Conservation (phyloP, 1,140 invertebrate genomes). For the Helicoverpa armigera region DNA sequence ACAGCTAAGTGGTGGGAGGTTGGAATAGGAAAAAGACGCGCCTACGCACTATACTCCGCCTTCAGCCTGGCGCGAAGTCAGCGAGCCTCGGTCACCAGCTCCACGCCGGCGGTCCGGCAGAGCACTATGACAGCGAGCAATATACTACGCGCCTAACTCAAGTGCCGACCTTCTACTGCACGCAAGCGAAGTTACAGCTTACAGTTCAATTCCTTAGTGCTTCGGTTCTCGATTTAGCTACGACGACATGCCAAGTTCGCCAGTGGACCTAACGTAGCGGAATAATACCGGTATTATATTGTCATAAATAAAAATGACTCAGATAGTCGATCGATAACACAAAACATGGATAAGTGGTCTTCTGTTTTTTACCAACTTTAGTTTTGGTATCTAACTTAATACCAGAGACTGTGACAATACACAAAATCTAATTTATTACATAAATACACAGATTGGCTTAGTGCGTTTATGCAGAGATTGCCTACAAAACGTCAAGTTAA, state of each 20-base stretch:
- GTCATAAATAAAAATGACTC: neutral
- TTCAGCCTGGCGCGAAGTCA: neutral
- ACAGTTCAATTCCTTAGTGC: slow-evolving; percentile 84
- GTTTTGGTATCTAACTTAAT: slow-evolving; percentile 17
- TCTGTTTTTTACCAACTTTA: slow-evolving; percentile 2
- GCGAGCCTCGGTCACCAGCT: neutral
- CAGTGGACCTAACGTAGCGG: slow-evolving; percentile 16
- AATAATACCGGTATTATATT: slow-evolving; percentile 28
- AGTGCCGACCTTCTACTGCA: slow-evolving; percentile 77
- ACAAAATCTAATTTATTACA: slow-evolving; percentile 8
- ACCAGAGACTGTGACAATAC: neutral
- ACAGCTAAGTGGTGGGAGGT: slow-evolving; percentile 76
- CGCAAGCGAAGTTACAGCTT: slow-evolving; percentile 76
- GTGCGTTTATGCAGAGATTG: neutral
- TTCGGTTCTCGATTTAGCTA: slow-evolving; percentile 59
- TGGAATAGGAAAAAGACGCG: slow-evolving; percentile 65
- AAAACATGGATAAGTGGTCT: neutral
- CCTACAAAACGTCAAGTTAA: neutral
- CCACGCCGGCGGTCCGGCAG: slow-evolving; percentile 37
- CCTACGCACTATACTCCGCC: slow-evolving; percentile 64
- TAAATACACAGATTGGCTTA: neutral
- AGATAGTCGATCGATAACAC: slow-evolving; percentile 22
- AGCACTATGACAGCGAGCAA: slow-evolving; percentile 60
- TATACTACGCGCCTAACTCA: slow-evolving; percentile 73
- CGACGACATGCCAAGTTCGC: slow-evolving; percentile 1